Conservation (phyloP, 2,888 invertebrate species). For the Heterodera filipjevi region DNA sequence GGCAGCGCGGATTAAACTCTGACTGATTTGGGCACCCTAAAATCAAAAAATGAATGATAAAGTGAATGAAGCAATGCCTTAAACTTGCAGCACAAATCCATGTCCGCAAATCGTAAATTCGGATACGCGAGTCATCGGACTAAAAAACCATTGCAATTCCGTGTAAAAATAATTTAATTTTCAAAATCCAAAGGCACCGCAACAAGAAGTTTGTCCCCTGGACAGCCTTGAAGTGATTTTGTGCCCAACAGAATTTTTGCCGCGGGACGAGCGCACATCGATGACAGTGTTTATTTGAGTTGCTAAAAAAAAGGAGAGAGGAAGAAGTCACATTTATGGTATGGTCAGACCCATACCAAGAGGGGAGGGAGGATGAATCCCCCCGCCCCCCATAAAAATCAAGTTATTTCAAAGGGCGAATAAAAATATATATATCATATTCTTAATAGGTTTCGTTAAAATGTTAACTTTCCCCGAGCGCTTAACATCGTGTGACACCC, state of each 20-base stretch:
- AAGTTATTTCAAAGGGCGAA: no score
- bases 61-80: slow-evolving; percentile 26
- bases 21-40: slow-evolving; percentile 57
- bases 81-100: slow-evolving; percentile 71
- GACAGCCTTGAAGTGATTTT: slow-evolving; percentile 88
- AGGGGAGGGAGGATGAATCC: no score
- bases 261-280: slow-evolving; percentile 88
- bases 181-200: slow-evolving; percentile 69
- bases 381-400: no score
- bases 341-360: no score
- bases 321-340: no score
- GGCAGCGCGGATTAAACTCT: slow-evolving; percentile 86
- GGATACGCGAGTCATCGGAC: slow-evolving; percentile 93
- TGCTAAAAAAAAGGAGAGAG: slow-evolving; percentile 74
- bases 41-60: background rate
- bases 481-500: no score
- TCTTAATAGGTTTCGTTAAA: no score
- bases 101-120: slow-evolving; percentile 92
- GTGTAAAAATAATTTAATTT: background rate
- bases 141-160: no score
- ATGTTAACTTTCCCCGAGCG: no score
- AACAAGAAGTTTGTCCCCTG: slow-evolving; percentile 68
- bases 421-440: no score
- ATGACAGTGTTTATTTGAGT: slow-evolving; percentile 95
- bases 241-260: slow-evolving; percentile 88